Percentiles rank a stretch among this genome's conserved stretches.
Evolutionary conservation across 2,797 vertebrate species (phyloP).

Genomic region (Psittacula derbiana): DNA sequence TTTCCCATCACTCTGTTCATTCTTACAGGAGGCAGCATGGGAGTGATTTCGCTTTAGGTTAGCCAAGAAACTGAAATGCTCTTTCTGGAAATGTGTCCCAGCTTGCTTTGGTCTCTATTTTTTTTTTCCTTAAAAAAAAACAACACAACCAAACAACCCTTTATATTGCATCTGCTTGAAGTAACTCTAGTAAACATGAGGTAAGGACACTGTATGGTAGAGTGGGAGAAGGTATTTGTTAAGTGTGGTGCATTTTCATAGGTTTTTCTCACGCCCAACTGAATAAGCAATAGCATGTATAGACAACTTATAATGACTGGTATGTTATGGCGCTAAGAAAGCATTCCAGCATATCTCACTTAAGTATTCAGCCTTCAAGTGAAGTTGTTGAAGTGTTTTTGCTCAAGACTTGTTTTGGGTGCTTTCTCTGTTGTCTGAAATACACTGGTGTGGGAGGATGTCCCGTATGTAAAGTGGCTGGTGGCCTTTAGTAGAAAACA

Average conservation of each 20-base stretch:
- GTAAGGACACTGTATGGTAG: accelerated
- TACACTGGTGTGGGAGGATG: not conserved
- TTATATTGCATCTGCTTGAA: not conserved
- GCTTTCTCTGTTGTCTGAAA: not conserved
- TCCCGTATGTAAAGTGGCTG: not conserved
- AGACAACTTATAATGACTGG: not conserved
- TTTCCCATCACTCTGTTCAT: not conserved
- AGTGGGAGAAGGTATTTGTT: not conserved
- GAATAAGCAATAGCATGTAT: not conserved
- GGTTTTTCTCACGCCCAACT: not conserved
- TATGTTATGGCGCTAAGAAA: not conserved
- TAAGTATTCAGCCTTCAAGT: not conserved
- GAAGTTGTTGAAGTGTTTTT: not conserved
- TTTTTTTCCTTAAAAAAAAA: not conserved
- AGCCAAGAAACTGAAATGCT: not conserved
- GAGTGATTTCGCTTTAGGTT: not conserved
- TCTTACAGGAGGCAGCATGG: not conserved
- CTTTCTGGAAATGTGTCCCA: not conserved
- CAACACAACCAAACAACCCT: not conserved
- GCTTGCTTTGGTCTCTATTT: not conserved
- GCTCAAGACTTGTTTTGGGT: not conserved
- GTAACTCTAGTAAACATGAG: not conserved
- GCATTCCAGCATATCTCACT: not conserved
- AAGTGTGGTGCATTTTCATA: not conserved
- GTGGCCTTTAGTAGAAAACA: not conserved